These are phyloP conservation scores for Aphidoletes aphidimyza DNA, from an alignment of 2,888 invertebrate genomes.

Conservation along the genomic window DNA sequence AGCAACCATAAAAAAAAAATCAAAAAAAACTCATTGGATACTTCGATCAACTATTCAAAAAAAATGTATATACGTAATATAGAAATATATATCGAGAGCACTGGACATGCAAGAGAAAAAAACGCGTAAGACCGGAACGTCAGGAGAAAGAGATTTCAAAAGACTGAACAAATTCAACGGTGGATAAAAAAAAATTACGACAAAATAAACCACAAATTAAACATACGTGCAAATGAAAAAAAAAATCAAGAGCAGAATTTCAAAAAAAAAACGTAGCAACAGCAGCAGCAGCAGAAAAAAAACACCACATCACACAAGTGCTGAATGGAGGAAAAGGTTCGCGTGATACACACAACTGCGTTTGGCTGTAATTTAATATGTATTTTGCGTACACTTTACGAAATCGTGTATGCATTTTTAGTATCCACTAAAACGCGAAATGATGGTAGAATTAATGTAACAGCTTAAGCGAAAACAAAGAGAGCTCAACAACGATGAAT, in stretches of 20 bases:
- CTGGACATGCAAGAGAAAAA: constrained; percentile 17
- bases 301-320: constrained; percentile 12
- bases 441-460: constrained; percentile 52
- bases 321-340: constrained; percentile 53
- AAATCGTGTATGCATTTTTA: constrained; percentile 50
- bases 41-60: constrained; percentile 32
- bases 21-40: constrained; percentile 34
- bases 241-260: constrained; percentile 40
- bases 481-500: neutral
- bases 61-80: too few species aligned
- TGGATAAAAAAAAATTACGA: constrained; percentile 44
- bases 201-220: constrained; percentile 54
- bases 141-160: constrained; percentile 44
- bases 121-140: constrained; percentile 53
- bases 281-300: neutral
- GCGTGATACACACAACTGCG: constrained; percentile 53
- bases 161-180: constrained; percentile 45
- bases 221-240: constrained; percentile 52
- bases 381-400: constrained; percentile 51
- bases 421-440: constrained; percentile 54
- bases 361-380: constrained; percentile 54
- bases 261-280: neutral
- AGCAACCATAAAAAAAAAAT: neutral
- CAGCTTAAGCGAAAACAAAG: constrained; percentile 41
- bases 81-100: neutral